Evolutionary conservation across 2,797 vertebrate genomes (phyloP).

Genomic region (Hyperoplus lanceolatus): DNA sequence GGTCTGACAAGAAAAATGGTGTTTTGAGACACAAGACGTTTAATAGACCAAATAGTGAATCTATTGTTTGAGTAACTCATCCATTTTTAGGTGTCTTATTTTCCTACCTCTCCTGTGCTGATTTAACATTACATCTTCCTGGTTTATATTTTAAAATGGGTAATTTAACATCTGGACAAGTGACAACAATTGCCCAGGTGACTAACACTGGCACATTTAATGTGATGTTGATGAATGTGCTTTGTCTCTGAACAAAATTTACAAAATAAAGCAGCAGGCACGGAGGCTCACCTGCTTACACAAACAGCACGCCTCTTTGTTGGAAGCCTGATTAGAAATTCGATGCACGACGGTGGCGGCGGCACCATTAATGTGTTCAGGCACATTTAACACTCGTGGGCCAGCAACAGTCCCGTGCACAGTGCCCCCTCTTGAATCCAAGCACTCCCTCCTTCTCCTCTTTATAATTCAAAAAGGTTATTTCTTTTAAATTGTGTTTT

Average conservation of each 20-base stretch:
- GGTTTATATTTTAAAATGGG: background rate
- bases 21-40: background rate
- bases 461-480: slow-evolving; percentile 49
- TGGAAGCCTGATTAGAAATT: slow-evolving; percentile 45
- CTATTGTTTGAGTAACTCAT: background rate
- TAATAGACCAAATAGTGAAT: background rate
- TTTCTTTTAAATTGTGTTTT: slow-evolving; percentile 57
- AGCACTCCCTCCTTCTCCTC: background rate
- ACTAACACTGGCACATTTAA: background rate
- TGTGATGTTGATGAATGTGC: background rate
- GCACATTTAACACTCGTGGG: slow-evolving; percentile 53
- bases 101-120: background rate
- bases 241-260: background rate
- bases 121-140: background rate
- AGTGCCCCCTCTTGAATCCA: slow-evolving; percentile 16
- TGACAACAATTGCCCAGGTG: background rate
- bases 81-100: background rate
- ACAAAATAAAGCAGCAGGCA: background rate
- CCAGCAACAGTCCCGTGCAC: slow-evolving; percentile 38
- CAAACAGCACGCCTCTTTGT: slow-evolving; percentile 33
- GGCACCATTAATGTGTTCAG: slow-evolving; percentile 54
- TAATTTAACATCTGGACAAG: background rate
- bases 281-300: slow-evolving; percentile 39
- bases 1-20: background rate
- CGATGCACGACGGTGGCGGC: slow-evolving; percentile 11